Evolutionary conservation across 2,113 vertebrate species (phyloP).

Genomic region (Halichoeres trimaculatus): DNA sequence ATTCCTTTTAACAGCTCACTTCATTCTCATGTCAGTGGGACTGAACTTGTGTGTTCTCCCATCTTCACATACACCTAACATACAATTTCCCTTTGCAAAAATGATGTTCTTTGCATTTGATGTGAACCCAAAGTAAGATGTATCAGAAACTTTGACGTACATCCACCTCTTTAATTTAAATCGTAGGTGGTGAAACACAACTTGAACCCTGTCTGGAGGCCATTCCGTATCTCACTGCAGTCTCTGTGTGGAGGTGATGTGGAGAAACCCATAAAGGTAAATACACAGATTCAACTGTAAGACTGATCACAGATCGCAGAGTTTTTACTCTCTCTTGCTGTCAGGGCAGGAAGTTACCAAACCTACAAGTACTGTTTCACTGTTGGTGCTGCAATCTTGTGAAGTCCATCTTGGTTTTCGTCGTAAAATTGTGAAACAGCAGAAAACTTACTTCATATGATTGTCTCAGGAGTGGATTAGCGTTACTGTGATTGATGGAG

Average conservation of each 20-base stretch:
- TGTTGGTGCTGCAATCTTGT: background rate
- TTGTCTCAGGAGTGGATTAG: background rate
- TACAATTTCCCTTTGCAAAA: too few relatives aligned
- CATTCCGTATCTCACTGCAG: constrained; percentile 92
- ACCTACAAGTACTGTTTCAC: background rate
- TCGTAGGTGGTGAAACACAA: constrained; percentile 94
- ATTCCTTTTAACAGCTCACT: too few relatives aligned
- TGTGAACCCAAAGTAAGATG: too few relatives aligned
- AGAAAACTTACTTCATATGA: background rate
- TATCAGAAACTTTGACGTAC: background rate
- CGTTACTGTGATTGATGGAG: background rate
- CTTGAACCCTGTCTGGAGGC: constrained; percentile 92
- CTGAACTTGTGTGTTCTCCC: too few relatives aligned
- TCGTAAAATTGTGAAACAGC: background rate
- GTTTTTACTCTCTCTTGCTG: background rate
- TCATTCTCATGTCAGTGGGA: too few relatives aligned
- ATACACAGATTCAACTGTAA: background rate
- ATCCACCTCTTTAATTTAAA: background rate
- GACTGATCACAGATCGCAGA: too few relatives aligned
- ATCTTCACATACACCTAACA: too few relatives aligned
- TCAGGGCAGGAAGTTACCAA: background rate
- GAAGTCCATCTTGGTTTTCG: background rate
- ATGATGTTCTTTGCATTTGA: too few relatives aligned
- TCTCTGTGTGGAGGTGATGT: constrained; percentile 93
- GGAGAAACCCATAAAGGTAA: constrained; percentile 92